A percentile compares a stretch with the other conserved stretches of the same genome.
Conservation (phyloP, 2,797 vertebrate genomes). For the Hippoglossus hippoglossus region DNA sequence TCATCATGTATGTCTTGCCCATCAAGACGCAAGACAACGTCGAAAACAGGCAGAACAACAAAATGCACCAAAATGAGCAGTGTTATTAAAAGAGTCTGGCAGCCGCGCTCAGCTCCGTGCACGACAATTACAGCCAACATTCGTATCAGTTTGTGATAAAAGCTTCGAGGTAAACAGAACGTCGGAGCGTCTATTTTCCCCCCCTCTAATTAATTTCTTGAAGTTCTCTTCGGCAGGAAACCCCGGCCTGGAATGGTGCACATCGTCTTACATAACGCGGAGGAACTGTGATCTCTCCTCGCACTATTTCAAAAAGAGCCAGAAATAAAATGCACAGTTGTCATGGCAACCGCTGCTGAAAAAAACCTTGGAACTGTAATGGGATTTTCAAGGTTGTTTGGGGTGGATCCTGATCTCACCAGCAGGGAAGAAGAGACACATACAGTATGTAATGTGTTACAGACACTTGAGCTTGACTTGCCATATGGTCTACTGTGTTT, state of each 20-base stretch:
- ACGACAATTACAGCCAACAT: slow-evolving; percentile 33
- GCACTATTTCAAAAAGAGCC: slow-evolving; percentile 81
- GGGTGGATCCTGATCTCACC: slow-evolving; percentile 61
- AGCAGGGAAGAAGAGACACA: slow-evolving; percentile 20
- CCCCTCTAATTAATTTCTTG: slow-evolving; percentile 72
- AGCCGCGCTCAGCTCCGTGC: slow-evolving; percentile 1
- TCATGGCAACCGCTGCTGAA: slow-evolving; percentile 83
- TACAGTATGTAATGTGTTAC: slow-evolving; percentile 49
- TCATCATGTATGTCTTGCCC: not conserved
- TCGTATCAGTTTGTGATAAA: slow-evolving; percentile 30
- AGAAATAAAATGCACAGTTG: slow-evolving; percentile 84
- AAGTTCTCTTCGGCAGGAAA: slow-evolving; percentile 79
- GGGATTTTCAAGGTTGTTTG: slow-evolving; percentile 81
- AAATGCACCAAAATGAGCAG: slow-evolving; percentile 23
- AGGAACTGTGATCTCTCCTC: slow-evolving; percentile 75
- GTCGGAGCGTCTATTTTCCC: slow-evolving; percentile 41
- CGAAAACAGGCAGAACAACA: not conserved
- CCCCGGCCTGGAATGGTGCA: slow-evolving; percentile 77
- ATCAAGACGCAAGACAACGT: not conserved
- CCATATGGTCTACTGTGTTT: slow-evolving; percentile 7
- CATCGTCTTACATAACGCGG: slow-evolving; percentile 80
- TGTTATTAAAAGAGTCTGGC: slow-evolving; percentile 34
- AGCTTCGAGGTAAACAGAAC: slow-evolving; percentile 39
- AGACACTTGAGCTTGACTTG: slow-evolving; percentile 21
- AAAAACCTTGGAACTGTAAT: slow-evolving; percentile 72